Base-by-base conservation (phyloP, 2,113 vertebrate species). In the Thunnus maccoyii region DNA sequence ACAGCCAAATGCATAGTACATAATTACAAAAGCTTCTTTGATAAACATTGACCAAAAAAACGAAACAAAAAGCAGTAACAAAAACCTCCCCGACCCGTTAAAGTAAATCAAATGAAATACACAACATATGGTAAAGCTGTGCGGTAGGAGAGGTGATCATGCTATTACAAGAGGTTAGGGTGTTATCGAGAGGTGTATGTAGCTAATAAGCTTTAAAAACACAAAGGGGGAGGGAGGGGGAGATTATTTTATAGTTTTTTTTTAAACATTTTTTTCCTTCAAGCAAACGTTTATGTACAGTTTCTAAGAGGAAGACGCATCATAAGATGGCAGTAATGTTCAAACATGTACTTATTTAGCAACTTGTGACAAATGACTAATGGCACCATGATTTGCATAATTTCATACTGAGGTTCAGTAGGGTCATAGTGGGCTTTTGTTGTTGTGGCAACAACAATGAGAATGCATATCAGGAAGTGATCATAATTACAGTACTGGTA, bases 1-100 rank as follows among this genome's bases (percentile, higher is more conserved):
- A 65, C 17, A 66, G 64, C 60, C 76, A 85, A 86, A 94, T 86
- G 84, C 89, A 91, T 78, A 87, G 76, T 71, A 89, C 47, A 89
- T 79, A 74, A 86, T 87, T 80, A 91, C 74, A 87, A 67, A 78
- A 68, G 22, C 36, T 79, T 76, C 44, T 67, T 32, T 66, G 57
- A 64, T 83, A 80, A 82, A 78, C 5, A 78, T 63, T 32, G 44
- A 27, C 36, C 36, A 7, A 8, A 41, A 36, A 41, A 41, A 41
- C 7, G 51, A 46, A 62, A 86, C 56, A 68, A 17, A 67, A 78
- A 27, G 71, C 20, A 10, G 48, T 22, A 69, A 73, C 30, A 76
- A 78, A 65, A 78, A 71, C 52, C 65, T 58, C 66, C 83, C 78
- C 69, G 66, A 81, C 27, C 85, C 56, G 30, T 78, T 85, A 78